Conservation (phyloP, 2,888 invertebrate genomes). For the Rambutsinella grinnellia region DNA sequence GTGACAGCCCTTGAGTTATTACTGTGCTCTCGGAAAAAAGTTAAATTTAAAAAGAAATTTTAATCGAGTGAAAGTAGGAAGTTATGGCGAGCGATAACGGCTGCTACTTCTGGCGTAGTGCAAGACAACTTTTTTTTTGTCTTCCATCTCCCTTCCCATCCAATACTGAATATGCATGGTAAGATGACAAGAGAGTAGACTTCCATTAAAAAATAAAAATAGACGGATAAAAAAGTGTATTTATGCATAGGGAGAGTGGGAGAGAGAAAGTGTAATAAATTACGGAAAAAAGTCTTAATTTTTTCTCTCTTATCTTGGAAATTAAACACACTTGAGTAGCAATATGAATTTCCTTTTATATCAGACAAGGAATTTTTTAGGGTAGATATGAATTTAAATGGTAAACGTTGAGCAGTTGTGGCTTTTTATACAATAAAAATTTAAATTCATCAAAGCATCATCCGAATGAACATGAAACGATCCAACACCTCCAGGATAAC, state of each 20-base stretch:
- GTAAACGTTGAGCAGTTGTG: too few species aligned
- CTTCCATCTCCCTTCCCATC: neutral
- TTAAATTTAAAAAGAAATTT: slow-evolving; percentile 53
- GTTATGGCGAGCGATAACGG: slow-evolving; percentile 53
- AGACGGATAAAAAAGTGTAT: slow-evolving; percentile 43
- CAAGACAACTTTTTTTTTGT: neutral
- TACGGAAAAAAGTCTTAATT: slow-evolving; percentile 33
- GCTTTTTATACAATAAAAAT: too few species aligned
- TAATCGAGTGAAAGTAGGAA: slow-evolving; percentile 56
- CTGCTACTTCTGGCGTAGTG: neutral
- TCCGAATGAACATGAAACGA: too few species aligned
- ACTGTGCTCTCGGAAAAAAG: slow-evolving; percentile 32
- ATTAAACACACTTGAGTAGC: slow-evolving; percentile 50
- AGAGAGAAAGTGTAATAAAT: slow-evolving; percentile 47
- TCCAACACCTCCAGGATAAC: too few species aligned
- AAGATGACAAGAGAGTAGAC: neutral
- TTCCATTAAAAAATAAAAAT: slow-evolving; percentile 32
- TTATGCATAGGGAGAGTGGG: slow-evolving; percentile 44
- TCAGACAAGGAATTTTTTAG: too few species aligned
- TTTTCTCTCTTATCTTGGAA: slow-evolving; percentile 45
- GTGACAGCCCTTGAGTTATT: slow-evolving; percentile 50
- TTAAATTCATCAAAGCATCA: too few species aligned
- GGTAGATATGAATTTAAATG: too few species aligned
- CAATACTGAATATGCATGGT: neutral
- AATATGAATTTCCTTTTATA: slow-evolving; percentile 42